These are phyloP conservation scores for Drosophila aff. DNA, from an alignment of 1,140 invertebrate genomes.

Conservation along the genomic window DNA sequence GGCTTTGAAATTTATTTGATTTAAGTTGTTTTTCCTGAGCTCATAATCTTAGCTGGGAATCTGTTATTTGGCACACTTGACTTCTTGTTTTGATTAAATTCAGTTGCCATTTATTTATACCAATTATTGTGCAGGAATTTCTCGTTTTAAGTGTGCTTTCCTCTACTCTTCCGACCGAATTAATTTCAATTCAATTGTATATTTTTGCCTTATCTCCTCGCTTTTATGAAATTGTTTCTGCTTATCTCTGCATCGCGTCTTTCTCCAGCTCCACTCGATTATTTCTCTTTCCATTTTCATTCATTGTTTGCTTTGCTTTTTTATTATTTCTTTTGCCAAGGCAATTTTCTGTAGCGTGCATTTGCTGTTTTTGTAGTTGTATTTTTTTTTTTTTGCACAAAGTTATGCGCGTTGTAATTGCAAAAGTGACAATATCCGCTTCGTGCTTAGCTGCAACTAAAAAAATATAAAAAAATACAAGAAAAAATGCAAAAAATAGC, in stretches of 20 bases:
- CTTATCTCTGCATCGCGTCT: slow-evolving; percentile 36
- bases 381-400: slow-evolving; percentile 36
- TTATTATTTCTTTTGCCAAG: slow-evolving; percentile 32
- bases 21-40: not conserved
- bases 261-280: slow-evolving; percentile 7
- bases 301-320: slow-evolving; percentile 33
- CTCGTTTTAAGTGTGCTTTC: slow-evolving; percentile 8
- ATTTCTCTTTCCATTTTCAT: slow-evolving; percentile 28
- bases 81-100: slow-evolving; percentile 29
- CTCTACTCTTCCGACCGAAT: slow-evolving; percentile 13
- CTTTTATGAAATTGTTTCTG: slow-evolving; percentile 38
- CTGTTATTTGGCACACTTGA: slow-evolving; percentile 19
- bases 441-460: slow-evolving; percentile 55
- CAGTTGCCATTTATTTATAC: slow-evolving; percentile 20
- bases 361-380: not conserved
- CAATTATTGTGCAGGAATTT: slow-evolving; percentile 25
- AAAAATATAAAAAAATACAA: slow-evolving; percentile 20
- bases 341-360: slow-evolving; percentile 54
- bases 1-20: slow-evolving; percentile 1
- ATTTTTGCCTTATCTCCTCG: slow-evolving; percentile 29
- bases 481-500: slow-evolving; percentile 19
- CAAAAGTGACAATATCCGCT: slow-evolving; percentile 70
- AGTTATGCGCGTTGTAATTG: slow-evolving; percentile 68
- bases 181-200: slow-evolving; percentile 38
- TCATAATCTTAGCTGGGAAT: slow-evolving; percentile 1